A percentile compares a stretch with the other conserved stretches of the same genome.
Conservation (phyloP, 2,888 invertebrate species). For the Scaptomyza caliginosa region DNA sequence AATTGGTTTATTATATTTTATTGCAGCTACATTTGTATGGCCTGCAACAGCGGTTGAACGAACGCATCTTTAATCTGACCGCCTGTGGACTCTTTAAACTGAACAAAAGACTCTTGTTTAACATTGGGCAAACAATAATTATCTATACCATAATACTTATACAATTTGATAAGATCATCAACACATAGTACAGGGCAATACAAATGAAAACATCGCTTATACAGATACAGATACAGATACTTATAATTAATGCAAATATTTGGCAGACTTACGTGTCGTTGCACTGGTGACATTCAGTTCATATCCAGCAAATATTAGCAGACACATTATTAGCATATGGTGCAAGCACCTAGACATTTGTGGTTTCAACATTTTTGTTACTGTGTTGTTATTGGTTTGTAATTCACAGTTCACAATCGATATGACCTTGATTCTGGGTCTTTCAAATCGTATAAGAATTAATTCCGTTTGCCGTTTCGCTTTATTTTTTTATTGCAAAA, state of each 20-base stretch:
- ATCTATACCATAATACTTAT: conserved; percentile 71
- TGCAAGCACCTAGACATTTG: conserved; percentile 39
- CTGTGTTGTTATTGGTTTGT: not conserved
- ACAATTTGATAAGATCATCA: conserved; percentile 74
- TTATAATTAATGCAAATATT: conserved; percentile 35
- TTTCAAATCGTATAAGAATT: conserved; percentile 25
- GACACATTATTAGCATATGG: conserved; percentile 49
- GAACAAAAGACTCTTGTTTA: conserved; percentile 68
- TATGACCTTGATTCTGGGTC: conserved; percentile 59
- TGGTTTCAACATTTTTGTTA: conserved; percentile 29
- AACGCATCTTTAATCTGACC: conserved; percentile 45
- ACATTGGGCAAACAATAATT: conserved; percentile 64
- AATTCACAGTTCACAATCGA: conserved; percentile 35
- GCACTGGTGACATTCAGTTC: conserved; percentile 46
- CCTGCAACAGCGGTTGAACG: conserved; percentile 37
- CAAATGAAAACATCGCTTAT: conserved; percentile 10
- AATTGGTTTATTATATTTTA: too few species aligned
- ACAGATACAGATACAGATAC: conserved; percentile 3
- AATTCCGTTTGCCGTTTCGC: conserved; percentile 18
- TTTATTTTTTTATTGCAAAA: conserved; percentile 66
- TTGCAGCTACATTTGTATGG: conserved; percentile 54
- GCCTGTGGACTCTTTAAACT: conserved; percentile 73
- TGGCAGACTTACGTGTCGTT: conserved; percentile 65
- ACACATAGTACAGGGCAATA: conserved; percentile 38
- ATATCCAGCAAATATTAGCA: conserved; percentile 41